Conservation (phyloP, 2,888 invertebrate genomes). For the Andrena camellia region DNA sequence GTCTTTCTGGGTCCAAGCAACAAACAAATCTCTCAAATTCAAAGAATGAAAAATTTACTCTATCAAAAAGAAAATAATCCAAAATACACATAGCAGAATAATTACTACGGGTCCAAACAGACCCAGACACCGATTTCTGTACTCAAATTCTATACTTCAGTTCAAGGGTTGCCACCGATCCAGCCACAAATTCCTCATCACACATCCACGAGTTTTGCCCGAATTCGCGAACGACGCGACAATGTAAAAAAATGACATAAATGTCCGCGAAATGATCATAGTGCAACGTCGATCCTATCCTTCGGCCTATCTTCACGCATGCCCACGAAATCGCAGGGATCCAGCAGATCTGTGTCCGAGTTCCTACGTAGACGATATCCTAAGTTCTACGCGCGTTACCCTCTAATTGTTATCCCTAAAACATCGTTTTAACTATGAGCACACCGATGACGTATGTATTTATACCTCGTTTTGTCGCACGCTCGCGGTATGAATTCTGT, state of each 20-base stretch:
- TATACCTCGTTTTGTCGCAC: slow-evolving; percentile 4
- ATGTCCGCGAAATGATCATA: slow-evolving; percentile 40
- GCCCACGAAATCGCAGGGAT: slow-evolving; percentile 33
- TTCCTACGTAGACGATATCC: slow-evolving; percentile 38
- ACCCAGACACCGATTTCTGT: background rate
- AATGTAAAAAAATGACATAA: slow-evolving; percentile 28
- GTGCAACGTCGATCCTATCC: slow-evolving; percentile 21
- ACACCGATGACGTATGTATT: slow-evolving; percentile 46
- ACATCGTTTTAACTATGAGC: slow-evolving; percentile 50
- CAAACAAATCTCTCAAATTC: too few relatives aligned
- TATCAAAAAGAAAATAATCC: too few relatives aligned
- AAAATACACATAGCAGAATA: too few relatives aligned
- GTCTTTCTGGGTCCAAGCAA: too few relatives aligned
- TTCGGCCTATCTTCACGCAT: slow-evolving; percentile 17
- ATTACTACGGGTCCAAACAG: background rate
- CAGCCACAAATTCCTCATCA: background rate
- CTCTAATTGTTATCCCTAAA: slow-evolving; percentile 48
- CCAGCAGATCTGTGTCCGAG: slow-evolving; percentile 29
- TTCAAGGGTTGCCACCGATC: background rate
- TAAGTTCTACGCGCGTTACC: slow-evolving; percentile 41
- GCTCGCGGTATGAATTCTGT: background rate
- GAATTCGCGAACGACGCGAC: slow-evolving; percentile 22
- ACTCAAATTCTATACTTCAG: background rate
- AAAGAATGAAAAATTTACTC: too few relatives aligned
- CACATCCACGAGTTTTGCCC: slow-evolving; percentile 18